phyloP scores from a whole-genome alignment of 2,888 invertebrate species.

The Himalopsyche anomala region DNA sequence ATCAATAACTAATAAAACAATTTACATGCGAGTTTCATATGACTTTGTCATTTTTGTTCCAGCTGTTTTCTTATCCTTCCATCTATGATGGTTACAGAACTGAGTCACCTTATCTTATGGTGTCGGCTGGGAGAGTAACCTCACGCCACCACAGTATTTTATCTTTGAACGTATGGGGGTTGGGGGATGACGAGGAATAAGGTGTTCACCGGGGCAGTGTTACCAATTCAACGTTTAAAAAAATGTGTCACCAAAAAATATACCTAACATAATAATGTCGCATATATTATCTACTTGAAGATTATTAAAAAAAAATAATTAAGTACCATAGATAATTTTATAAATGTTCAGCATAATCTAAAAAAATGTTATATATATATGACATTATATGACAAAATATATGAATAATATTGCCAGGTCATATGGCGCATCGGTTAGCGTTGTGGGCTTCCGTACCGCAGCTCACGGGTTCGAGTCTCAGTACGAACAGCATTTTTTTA shows the following conservation, averaged over 20 bases:
- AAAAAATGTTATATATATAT: no score
- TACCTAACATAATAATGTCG: not conserved
- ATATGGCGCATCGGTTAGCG: no score
- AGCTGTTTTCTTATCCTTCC: not conserved
- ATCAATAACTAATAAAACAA: not conserved
- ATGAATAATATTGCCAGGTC: no score
- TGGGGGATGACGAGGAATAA: slow-evolving; percentile 35
- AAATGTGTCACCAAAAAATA: not conserved
- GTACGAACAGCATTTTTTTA: no score
- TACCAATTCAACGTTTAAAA: not conserved
- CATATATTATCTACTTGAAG: no score
- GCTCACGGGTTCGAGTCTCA: no score
- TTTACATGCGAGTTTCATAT: not conserved
- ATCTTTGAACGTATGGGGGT: slow-evolving; percentile 14
- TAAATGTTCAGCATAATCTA: no score
- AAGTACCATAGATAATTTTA: no score
- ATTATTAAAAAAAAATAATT: no score
- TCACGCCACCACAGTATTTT: slow-evolving; percentile 17
- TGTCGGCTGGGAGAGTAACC: slow-evolving; percentile 25
- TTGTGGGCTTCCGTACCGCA: no score
- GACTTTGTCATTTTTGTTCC: not conserved
- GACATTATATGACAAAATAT: no score
- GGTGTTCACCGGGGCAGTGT: slow-evolving; percentile 44
- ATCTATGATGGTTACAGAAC: slow-evolving; percentile 17
- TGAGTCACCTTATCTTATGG: slow-evolving; percentile 53